These are phyloP conservation scores for Pachliopta kotzebuea DNA, from an alignment of 2,888 invertebrate genomes.

Conservation along the genomic window DNA sequence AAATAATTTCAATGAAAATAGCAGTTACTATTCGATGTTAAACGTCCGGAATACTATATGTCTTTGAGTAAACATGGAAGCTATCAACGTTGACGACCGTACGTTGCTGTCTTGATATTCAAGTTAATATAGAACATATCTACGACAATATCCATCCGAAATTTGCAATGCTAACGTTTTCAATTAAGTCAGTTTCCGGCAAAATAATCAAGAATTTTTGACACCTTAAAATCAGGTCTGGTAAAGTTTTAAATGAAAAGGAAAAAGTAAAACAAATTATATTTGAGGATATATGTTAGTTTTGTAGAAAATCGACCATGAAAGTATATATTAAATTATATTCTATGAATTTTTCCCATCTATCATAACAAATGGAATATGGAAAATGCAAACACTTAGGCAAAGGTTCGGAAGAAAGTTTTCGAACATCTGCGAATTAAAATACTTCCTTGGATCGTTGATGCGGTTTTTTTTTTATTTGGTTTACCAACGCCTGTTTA, in stretches of 20 bases:
- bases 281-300: not conserved
- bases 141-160: too few relatives aligned
- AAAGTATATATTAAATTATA: not conserved
- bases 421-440: not conserved
- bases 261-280: not conserved
- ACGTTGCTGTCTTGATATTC: too few relatives aligned
- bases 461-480: too few relatives aligned
- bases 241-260: not conserved
- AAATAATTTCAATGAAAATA: not conserved
- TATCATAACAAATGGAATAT: slow-evolving; percentile 1
- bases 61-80: not conserved
- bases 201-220: too few relatives aligned
- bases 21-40: not conserved
- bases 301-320: not conserved
- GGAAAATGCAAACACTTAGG: not conserved
- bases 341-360: not conserved
- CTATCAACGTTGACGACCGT: not conserved
- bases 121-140: too few relatives aligned
- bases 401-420: not conserved
- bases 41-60: not conserved
- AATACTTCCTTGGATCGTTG: not conserved
- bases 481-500: too few relatives aligned
- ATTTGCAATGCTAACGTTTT: too few relatives aligned
- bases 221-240: not conserved
- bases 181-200: too few relatives aligned